These are phyloP conservation scores for Anticlea derivata DNA, from an alignment of 2,888 invertebrate species.

Conservation along the genomic window DNA sequence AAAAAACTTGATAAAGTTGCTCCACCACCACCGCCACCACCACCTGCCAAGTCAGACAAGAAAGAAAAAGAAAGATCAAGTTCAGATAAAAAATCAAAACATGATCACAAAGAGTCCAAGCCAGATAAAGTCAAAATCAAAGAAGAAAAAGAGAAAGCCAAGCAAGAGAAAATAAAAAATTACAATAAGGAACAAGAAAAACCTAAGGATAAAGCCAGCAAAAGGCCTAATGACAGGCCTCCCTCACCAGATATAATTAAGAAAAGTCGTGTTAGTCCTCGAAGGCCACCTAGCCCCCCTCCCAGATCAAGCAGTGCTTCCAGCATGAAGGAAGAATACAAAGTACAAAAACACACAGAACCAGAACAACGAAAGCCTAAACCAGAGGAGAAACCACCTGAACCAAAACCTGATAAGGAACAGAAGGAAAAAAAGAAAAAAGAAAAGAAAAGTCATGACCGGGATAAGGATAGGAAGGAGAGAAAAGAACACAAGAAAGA, in stretches of 20 bases:
- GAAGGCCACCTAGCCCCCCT: constrained; percentile 63
- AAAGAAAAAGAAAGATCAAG: constrained; percentile 81
- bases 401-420: constrained; percentile 81
- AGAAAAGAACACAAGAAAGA: constrained; percentile 85
- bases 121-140: constrained; percentile 73
- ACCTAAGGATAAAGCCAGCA: constrained; percentile 81
- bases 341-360: constrained; percentile 62
- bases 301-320: constrained; percentile 71
- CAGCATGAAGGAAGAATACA: constrained; percentile 74
- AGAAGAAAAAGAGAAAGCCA: constrained; percentile 78
- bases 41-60: constrained; percentile 76
- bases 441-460: constrained; percentile 86
- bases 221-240: constrained; percentile 70
- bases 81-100: constrained; percentile 76
- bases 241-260: constrained; percentile 70
- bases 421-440: constrained; percentile 83
- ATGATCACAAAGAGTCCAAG: constrained; percentile 76
- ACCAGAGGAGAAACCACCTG: constrained; percentile 78
- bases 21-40: constrained; percentile 44
- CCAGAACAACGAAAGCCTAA: constrained; percentile 67
- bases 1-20: constrained; percentile 77
- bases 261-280: constrained; percentile 68
- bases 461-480: constrained; percentile 84
- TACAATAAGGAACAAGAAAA: constrained; percentile 84
- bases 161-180: constrained; percentile 75